A percentile compares a stretch with the other conserved stretches of the same genome.
Conservation (phyloP, 2,113 vertebrate genomes). For the Anolis carolinensis region DNA sequence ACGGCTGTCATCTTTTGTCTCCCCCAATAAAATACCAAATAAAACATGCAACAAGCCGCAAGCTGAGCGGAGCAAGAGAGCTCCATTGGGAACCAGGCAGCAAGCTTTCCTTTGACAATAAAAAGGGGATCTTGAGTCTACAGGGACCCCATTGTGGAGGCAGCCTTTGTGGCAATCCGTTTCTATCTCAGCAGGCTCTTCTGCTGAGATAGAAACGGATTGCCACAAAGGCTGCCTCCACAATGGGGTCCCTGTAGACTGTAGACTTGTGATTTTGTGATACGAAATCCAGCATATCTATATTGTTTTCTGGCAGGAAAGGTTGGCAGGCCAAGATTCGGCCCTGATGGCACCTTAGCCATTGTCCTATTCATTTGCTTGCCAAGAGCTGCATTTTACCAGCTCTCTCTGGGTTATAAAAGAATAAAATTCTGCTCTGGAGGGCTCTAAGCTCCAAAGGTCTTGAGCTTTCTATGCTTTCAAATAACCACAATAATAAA, state of each 20-base stretch:
- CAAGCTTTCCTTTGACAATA: slow-evolving; percentile 42
- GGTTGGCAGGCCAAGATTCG: too few relatives aligned
- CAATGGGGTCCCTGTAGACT: slow-evolving; percentile 17
- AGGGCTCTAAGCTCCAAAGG: not conserved
- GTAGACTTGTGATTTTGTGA: too few relatives aligned
- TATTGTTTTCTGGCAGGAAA: not conserved
- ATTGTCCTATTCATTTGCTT: rapidly evolving
- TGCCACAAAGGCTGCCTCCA: slow-evolving; percentile 17
- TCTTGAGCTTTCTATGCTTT: not conserved
- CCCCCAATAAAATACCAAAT: slow-evolving; percentile 72
- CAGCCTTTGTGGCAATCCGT: slow-evolving; percentile 4
- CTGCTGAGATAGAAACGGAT: not conserved
- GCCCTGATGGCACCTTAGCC: too few relatives aligned
- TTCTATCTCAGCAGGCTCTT: not conserved
- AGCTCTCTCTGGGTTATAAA: not conserved
- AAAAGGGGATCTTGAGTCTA: not conserved
- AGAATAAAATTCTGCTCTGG: too few relatives aligned
- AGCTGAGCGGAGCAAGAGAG: slow-evolving; percentile 71
- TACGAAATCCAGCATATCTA: too few relatives aligned
- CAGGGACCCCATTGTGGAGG: slow-evolving; percentile 12
- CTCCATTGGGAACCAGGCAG: slow-evolving; percentile 56
- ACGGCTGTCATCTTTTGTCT: slow-evolving; percentile 74
- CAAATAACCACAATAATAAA: not conserved
- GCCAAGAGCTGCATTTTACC: not conserved
- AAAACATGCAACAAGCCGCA: slow-evolving; percentile 75